Base-by-base conservation (phyloP, 2,113 vertebrate species). In the Hylia prasina region DNA sequence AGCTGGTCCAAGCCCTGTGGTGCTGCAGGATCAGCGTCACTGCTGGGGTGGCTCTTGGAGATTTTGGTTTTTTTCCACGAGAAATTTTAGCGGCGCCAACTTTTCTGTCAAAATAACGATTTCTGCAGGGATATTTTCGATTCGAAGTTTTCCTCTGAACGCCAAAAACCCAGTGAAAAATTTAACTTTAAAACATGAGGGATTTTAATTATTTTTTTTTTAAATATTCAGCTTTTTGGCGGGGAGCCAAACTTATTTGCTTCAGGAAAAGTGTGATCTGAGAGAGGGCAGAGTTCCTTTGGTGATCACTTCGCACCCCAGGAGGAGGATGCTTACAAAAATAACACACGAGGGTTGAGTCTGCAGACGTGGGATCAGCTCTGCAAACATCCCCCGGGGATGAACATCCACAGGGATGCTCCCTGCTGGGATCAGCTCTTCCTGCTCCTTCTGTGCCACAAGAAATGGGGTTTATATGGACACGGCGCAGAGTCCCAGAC, bases 221-320 rank as follows among this genome's bases (percentile, higher is more conserved):
- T 40, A 14, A 15, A 3, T 31, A 9, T 47, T 51, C 1, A 3
- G 9, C 21, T 75, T 81, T 84, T 92, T 70, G 82, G n/a, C 23
- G 20, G 69, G 45, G 31, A 33, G 10, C 17, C 79, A n/a, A 47
- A 44, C 7, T 76, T 47, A 21, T 68, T 85, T 88, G 76, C 37
- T 48, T 45, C 6, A 7, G 10, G 33, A 88, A 40, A 88, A 69
- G n/a, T 16, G 71, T 68, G 71, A 88, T 40, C 45, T 61, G 63
- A 17, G 63, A 57, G 76, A 92, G 89, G 91, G 63, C 61, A 90
- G 91, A 92, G 80, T 69, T 92, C 50, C 23, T 60, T 14, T 33
- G 16, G 48, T 13, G 51, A 50, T 33, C 2, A 19, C 2, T 4
- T 50, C 88, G 31, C 79, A 63, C 44, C 7, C 40, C 56, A 7